phyloP scores from a whole-genome alignment of 2,113 vertebrate genomes.

The Ophthalmotilapia sp. region DNA sequence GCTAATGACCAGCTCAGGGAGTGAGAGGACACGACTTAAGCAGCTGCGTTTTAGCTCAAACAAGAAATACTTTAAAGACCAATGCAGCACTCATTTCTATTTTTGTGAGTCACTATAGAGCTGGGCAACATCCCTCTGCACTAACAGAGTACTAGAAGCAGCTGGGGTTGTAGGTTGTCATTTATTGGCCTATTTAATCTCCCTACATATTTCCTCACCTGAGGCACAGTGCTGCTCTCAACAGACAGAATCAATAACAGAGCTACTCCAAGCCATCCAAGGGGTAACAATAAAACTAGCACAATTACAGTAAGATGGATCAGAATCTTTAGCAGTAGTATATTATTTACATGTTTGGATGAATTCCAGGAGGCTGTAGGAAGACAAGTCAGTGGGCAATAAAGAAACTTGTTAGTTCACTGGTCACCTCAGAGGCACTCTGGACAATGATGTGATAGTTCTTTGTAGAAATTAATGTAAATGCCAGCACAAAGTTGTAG shows the following conservation, averaged over 20 bases:
- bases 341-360: slow-evolving; percentile 44
- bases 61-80: slow-evolving; percentile 34
- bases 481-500: not conserved
- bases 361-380: not conserved
- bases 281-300: slow-evolving; percentile 46
- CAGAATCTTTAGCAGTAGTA: slow-evolving; percentile 37
- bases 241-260: slow-evolving; percentile 52
- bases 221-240: slow-evolving; percentile 25
- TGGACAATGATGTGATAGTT: not conserved
- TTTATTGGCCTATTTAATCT: slow-evolving; percentile 59
- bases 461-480: not conserved
- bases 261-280: slow-evolving; percentile 10
- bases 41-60: slow-evolving; percentile 10
- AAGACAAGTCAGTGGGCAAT: slow-evolving; percentile 6
- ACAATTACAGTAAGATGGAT: slow-evolving; percentile 45
- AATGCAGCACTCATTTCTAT: slow-evolving; percentile 18
- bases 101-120: not conserved
- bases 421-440: not conserved
- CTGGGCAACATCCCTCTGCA: slow-evolving; percentile 11
- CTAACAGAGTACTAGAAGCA: slow-evolving; percentile 26
- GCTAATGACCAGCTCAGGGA: slow-evolving; percentile 34
- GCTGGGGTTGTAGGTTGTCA: slow-evolving; percentile 51
- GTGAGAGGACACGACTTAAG: not conserved
- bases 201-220: slow-evolving; percentile 51
- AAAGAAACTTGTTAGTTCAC: slow-evolving; percentile 41